phyloP scores from a whole-genome alignment of 2,113 vertebrate genomes.

The Boulengeromyrus knoepffleri region DNA sequence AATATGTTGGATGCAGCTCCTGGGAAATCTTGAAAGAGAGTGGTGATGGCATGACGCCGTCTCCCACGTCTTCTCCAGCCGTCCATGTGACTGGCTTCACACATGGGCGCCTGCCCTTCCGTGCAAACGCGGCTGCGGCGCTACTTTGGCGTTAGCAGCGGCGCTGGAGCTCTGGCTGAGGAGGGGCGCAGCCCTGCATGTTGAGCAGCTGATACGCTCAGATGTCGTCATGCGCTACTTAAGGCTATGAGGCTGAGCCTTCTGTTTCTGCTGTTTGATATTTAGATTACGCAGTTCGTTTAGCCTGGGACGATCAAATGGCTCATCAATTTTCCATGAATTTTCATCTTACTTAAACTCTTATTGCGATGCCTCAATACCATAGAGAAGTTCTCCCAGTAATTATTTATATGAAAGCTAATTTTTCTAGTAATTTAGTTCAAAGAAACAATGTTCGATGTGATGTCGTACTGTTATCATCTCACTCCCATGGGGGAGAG shows the following conservation, averaged over 20 bases:
- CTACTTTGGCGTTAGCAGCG: neutral
- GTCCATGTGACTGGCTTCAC: neutral
- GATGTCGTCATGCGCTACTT: neutral
- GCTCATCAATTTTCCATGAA: neutral
- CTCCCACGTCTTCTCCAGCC: neutral
- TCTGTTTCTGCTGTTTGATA: neutral
- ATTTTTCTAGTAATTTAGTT: neutral
- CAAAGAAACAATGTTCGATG: neutral
- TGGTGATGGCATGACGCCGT: neutral
- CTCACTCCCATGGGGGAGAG: neutral
- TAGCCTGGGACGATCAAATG: neutral
- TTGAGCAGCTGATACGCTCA: neutral
- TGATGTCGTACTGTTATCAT: neutral
- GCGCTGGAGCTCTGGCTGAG: neutral
- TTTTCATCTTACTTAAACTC: neutral
- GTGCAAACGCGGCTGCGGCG: neutral
- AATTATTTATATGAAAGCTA: conserved; percentile 1
- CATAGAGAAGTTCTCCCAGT: neutral
- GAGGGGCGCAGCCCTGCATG: neutral
- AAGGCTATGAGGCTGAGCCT: neutral
- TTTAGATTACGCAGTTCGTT: neutral
- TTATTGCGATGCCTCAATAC: neutral
- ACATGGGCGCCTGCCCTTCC: neutral
- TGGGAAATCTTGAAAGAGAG: neutral
- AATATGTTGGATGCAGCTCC: neutral